Conservation (phyloP, 2,888 invertebrate species). For the Helicoverpa assulta region DNA sequence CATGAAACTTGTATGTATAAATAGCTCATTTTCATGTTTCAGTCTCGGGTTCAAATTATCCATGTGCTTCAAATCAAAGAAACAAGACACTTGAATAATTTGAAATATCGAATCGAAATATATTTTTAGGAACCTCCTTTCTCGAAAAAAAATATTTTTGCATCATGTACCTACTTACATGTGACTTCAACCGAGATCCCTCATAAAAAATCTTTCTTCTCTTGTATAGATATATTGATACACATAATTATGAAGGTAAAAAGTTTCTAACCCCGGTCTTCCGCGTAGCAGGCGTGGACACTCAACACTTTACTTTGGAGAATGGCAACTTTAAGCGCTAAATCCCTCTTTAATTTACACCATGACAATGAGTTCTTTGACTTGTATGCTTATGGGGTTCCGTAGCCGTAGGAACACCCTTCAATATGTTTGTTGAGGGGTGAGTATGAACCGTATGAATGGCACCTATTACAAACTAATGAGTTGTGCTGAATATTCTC, state of each 20-base stretch:
- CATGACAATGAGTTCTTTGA: constrained; percentile 4
- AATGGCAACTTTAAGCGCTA: constrained; percentile 51
- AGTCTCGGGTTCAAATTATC: not conserved
- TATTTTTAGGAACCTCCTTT: too few species aligned
- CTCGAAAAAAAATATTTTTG: too few species aligned
- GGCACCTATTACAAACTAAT: too few species aligned
- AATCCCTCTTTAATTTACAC: not conserved
- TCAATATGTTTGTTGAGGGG: constrained; percentile 5
- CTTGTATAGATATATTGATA: not conserved
- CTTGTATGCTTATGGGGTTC: constrained; percentile 8
- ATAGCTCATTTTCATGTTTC: constrained; percentile 18
- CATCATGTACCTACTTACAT: too few species aligned
- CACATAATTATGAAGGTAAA: not conserved
- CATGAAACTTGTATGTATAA: constrained; percentile 50
- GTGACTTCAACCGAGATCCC: too few species aligned
- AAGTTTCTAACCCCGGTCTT: constrained; percentile 89
- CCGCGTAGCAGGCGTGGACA: constrained; percentile 90
- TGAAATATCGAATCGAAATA: not conserved
- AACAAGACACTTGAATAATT: not conserved
- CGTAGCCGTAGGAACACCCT: constrained; percentile 37
- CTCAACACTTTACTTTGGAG: constrained; percentile 89
- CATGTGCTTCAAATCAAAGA: not conserved
- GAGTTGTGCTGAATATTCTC: too few species aligned
- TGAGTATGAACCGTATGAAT: not conserved
- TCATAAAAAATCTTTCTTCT: not conserved